phyloP scores from a whole-genome alignment of 1,140 invertebrate species.

The Brachionus sp. region DNA sequence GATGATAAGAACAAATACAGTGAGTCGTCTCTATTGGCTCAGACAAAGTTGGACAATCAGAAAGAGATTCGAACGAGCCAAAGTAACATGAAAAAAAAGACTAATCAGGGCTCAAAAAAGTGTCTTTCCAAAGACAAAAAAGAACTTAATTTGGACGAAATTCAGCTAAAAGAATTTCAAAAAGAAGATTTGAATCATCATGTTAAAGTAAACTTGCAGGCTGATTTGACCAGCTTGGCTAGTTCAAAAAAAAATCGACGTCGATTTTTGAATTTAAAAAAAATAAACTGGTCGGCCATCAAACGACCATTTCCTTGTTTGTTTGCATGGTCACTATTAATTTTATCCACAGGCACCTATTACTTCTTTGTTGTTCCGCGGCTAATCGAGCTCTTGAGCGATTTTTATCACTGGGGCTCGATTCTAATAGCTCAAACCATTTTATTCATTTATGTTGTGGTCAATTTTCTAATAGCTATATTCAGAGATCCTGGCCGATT shows the following conservation, averaged over 20 bases:
- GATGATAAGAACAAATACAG: constrained; percentile 4
- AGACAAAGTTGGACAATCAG: neutral
- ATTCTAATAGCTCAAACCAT: neutral
- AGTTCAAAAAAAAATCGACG: constrained; percentile 2
- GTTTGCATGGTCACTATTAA: constrained; percentile 34
- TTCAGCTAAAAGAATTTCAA: neutral
- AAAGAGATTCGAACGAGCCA: neutral
- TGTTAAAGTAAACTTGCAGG: constrained; percentile 1
- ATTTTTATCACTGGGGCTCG: neutral
- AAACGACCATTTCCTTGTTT: constrained; percentile 43
- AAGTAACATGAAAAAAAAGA: constrained; percentile 17
- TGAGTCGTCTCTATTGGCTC: neutral
- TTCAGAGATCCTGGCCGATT: constrained; percentile 99
- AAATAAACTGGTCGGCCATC: constrained; percentile 8
- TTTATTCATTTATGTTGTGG: constrained; percentile 76
- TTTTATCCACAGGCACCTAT: neutral
- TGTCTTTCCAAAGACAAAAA: constrained; percentile 3
- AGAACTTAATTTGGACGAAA: neutral
- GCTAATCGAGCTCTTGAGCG: neutral
- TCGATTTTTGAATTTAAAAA: constrained; percentile 10
- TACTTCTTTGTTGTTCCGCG: neutral
- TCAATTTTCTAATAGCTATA: constrained; percentile 95
- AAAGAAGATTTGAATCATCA: neutral
- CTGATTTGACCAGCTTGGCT: neutral
- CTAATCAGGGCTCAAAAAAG: neutral